These are phyloP conservation scores for Hozukius guyotensis DNA, from an alignment of 2,797 vertebrate genomes.

Conservation along the genomic window DNA sequence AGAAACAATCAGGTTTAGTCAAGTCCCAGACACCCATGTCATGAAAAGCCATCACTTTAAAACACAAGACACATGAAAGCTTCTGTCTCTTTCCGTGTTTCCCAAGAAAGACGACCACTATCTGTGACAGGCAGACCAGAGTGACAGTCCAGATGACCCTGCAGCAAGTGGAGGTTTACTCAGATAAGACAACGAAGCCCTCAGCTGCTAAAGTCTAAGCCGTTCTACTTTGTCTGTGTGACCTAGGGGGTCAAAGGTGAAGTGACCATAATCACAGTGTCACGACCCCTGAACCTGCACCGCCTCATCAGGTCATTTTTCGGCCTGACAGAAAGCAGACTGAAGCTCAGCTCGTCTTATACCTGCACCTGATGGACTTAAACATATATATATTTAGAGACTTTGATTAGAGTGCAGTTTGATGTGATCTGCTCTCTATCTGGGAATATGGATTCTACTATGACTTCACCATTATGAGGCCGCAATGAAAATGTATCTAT, in stretches of 20 bases:
- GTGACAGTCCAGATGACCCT: conserved; percentile 21
- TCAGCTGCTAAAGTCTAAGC: conserved; percentile 7
- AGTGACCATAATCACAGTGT: conserved; percentile 41
- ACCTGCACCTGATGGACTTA: background rate
- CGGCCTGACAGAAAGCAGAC: conserved; percentile 25
- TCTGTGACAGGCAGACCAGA: conserved; percentile 8
- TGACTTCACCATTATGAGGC: too few species aligned
- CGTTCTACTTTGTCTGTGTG: conserved; percentile 38
- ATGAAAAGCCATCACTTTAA: background rate
- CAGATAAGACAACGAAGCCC: conserved; percentile 45
- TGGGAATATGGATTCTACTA: background rate
- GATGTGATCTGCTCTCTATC: background rate
- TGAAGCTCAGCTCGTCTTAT: background rate
- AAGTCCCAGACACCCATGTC: background rate
- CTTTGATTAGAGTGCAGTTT: background rate
- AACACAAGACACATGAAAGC: background rate
- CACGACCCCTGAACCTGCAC: conserved; percentile 29
- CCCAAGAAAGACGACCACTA: background rate
- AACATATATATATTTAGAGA: background rate
- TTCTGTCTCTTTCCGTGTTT: background rate
- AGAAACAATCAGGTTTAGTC: background rate
- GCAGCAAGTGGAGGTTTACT: conserved; percentile 12
- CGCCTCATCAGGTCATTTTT: background rate
- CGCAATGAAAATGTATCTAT: too few species aligned
- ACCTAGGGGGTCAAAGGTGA: conserved; percentile 46